These are phyloP conservation scores for Noctua janthe DNA, from an alignment of 2,888 invertebrate species.

Conservation along the genomic window DNA sequence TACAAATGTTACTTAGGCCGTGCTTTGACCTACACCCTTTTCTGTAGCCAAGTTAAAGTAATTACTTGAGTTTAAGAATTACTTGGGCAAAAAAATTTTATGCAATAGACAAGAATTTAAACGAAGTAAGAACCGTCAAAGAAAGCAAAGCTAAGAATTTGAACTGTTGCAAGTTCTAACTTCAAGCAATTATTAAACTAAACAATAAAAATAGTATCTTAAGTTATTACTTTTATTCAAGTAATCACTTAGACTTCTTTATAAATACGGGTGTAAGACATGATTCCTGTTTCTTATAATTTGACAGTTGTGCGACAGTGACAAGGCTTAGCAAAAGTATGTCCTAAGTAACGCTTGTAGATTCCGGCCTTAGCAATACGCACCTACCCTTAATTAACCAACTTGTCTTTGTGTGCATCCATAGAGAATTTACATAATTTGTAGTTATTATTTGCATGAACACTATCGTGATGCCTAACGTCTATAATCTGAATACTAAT, in stretches of 20 bases:
- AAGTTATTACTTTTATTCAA: no score
- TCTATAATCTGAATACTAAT: slow-evolving; percentile 31
- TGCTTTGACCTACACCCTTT: not conserved
- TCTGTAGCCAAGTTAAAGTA: no score
- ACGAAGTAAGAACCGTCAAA: no score
- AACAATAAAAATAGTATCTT: no score
- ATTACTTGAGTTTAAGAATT: no score
- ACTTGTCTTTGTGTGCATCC: slow-evolving; percentile 29
- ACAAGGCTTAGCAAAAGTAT: not conserved
- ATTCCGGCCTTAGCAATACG: slow-evolving; percentile 2
- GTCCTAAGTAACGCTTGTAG: not conserved
- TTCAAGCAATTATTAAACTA: no score
- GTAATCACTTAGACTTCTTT: no score
- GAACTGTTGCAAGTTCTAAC: no score
- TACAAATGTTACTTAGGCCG: not conserved
- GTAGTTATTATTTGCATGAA: slow-evolving; percentile 18
- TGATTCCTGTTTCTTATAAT: not conserved
- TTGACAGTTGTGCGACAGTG: not conserved
- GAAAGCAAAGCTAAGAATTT: no score
- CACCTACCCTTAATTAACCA: slow-evolving; percentile 41
- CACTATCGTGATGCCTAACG: slow-evolving; percentile 7
- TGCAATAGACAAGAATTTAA: no score
- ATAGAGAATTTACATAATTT: slow-evolving; percentile 13
- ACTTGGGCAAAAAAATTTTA: no score
- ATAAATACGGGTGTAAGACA: not conserved